Evolutionary conservation across 2,797 vertebrate species (phyloP).

Genomic region (Enteromius unitaeniatus): DNA sequence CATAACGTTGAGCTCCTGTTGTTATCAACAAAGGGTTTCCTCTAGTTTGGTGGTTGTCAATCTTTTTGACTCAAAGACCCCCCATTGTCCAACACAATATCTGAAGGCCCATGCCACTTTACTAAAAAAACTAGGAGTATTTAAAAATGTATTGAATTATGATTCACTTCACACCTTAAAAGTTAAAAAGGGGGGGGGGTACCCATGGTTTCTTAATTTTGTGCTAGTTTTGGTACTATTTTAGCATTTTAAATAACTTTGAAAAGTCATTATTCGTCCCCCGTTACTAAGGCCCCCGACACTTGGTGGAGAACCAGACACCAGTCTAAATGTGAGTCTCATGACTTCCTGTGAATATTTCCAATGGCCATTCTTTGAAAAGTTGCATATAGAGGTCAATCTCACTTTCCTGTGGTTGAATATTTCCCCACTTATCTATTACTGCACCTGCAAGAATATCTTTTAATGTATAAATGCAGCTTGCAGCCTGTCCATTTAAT

Average conservation of each 20-base stretch:
- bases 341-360: conserved; percentile 42
- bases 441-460: background rate
- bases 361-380: background rate
- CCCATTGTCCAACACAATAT: background rate
- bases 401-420: background rate
- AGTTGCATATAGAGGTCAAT: conserved; percentile 36
- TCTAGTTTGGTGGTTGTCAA: background rate
- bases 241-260: background rate
- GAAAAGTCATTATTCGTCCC: background rate
- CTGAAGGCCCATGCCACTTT: background rate
- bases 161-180: background rate
- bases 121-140: background rate
- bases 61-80: background rate
- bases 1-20: conserved; percentile 30
- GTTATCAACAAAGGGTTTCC: conserved; percentile 48
- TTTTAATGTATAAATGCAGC: background rate
- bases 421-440: conserved; percentile 9
- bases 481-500: background rate
- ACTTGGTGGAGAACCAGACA: background rate
- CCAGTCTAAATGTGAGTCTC: conserved; percentile 24
- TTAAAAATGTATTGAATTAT: background rate
- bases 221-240: background rate
- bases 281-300: background rate
- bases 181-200: background rate
- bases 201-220: background rate